Percentiles rank a stretch among this genome's conserved stretches.
These are phyloP conservation scores for Paedocypris sp. DNA, from an alignment of 2,113 vertebrate genomes.

Conservation along the genomic window DNA sequence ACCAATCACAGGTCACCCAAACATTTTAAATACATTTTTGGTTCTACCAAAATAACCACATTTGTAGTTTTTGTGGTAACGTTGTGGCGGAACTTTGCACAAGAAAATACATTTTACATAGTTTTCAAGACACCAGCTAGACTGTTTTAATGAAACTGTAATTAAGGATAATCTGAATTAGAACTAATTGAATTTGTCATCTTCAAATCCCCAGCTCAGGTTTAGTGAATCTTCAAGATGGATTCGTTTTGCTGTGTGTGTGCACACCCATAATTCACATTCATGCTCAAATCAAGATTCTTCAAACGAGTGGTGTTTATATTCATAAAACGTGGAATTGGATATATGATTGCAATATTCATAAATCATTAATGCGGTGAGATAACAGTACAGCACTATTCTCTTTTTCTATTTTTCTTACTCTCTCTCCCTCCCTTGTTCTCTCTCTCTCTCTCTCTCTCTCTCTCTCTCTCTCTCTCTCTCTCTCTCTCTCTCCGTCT, in stretches of 20 bases:
- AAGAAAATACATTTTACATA: too few relatives aligned
- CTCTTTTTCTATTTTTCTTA: conserved; percentile 45
- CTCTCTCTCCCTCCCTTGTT: conserved; percentile 29
- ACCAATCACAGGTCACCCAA: too few relatives aligned
- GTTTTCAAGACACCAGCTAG: too few relatives aligned
- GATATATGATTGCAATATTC: conserved; percentile 85
- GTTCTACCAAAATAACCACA: too few relatives aligned
- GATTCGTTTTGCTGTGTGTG: too few relatives aligned
- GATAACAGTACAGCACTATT: conserved; percentile 58
- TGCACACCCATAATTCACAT: too few relatives aligned
- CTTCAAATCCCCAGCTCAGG: conserved; percentile 68
- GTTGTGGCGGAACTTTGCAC: too few relatives aligned
- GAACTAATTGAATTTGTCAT: conserved; percentile 56
- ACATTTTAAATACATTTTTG: too few relatives aligned
- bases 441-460: conserved; percentile 5
- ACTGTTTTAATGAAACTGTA: too few relatives aligned
- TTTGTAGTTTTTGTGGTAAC: too few relatives aligned
- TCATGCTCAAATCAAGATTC: conserved; percentile 37
- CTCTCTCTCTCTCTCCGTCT: conserved; percentile 47
- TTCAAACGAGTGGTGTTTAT: conserved; percentile 51
- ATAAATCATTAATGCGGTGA: conserved; percentile 72
- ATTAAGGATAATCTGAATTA: too few relatives aligned
- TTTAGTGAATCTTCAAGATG: conserved; percentile 55
- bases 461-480: conserved; percentile 14
- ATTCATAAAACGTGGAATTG: conserved; percentile 64